Evolutionary conservation across 2,797 vertebrate species (phyloP), one percentile per base, ranked within the genome.

Genomic region (Denticeps clupeoides): DNA sequence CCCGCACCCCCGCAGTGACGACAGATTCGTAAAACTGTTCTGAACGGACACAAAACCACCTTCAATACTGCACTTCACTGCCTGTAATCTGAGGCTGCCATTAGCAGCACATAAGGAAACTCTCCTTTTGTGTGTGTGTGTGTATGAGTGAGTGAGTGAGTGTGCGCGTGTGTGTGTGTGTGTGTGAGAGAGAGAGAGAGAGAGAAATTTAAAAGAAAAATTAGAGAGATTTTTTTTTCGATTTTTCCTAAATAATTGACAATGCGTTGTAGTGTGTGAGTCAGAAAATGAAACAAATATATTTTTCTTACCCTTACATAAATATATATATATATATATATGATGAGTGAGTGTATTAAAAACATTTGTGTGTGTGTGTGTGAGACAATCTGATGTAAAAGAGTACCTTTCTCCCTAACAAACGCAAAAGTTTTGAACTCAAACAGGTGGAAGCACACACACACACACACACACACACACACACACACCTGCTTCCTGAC

Each of bases 51-150:
- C 41, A 43, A 26, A 43, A 31, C 16, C 18, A 38, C 35, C 35
- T 38, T 27, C 21, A 24, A 41, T 29, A n/a, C n/a, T 4, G 26
- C 32, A 26, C 45, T 44, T 44, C 16, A 19, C 41, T 26, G 32
- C 16, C 16, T 16, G 21, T 25, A 35, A 37, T 41, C 19, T 46
- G 29, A 42, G 32, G 21, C 24, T 23, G 38, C 31, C 15, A 45
- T 52, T 43, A 45, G 53, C 51, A 28, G 33, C 18, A 40, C 12
- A 47, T 35, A 29, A 33, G 31, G 19, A 47, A 25, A 24, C 44
- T 45, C 27, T 18, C 27, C 45, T 33, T 24, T n/a, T n/a, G n/a
- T n/a, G n/a, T n/a, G n/a, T n/a, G n/a, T n/a, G n/a, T n/a, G n/a
- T n/a, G n/a, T n/a, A n/a, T n/a, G n/a, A n/a, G n/a, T n/a, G n/a